Evolutionary conservation across 1,140 invertebrate species (phyloP), one percentile per base, ranked within the genome.

Genomic region (Prorops nasuta): DNA sequence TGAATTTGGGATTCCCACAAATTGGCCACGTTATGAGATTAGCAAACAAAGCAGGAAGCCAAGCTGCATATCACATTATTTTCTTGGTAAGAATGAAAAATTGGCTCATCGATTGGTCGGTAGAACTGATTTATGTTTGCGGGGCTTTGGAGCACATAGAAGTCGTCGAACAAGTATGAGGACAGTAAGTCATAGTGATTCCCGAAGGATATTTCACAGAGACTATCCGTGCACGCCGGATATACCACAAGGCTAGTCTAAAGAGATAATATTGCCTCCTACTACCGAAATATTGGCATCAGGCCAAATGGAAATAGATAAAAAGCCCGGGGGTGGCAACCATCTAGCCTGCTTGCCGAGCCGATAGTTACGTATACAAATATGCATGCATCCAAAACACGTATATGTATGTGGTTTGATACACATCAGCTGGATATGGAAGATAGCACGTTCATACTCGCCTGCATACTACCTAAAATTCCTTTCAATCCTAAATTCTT

Each of bases 261-360:
- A 69, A 69, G 64, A 71, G 65, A 71, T 71, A 72, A 72, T 72
- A 73, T 73, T 67, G 64, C 63, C 58, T 52, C 43, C 50, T 44
- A 57, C 62, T 64, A 49, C 56, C 60, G 56, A 67, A 73, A 71
- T 71, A 71, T 71, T 75, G 71, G 72, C 70, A 40, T 14, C 38
- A 49, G 31, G 65, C 72, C 72, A 75, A 75, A 73, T 73, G 69
- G 70, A 72, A 69, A 71, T 72, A 71, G 67, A 72, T 75, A 75
- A 72, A 75, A 72, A 67, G 56, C 57, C 50, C 39, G 51, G 53
- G 53, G 51, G 52, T 57, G 60, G 51, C 18, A 9, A 17, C 18
- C 21, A 34, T 37, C 34, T n/a, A n/a, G n/a, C 31, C 36, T 39
- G 28, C 18, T 35, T 41, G 22, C 38, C 44, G 40, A 35, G 37